Conservation (phyloP, 1,140 invertebrate species). For the Scaptomyza hsui region DNA sequence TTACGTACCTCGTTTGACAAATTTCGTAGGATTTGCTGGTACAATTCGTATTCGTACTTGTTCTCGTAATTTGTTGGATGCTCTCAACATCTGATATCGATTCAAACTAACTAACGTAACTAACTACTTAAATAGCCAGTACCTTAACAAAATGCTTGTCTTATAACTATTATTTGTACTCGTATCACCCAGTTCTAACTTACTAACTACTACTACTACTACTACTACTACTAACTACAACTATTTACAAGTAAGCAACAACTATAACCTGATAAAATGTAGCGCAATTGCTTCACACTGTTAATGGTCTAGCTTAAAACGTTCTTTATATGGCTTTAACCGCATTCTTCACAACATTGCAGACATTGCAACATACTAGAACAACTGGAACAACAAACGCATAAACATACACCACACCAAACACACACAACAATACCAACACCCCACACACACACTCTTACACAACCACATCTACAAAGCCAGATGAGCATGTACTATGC, state of each 20-base stretch:
- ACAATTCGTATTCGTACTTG: slow-evolving; percentile 19
- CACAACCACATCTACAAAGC: slow-evolving; percentile 34
- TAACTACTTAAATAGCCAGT: slow-evolving; percentile 12
- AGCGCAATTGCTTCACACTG: slow-evolving; percentile 45
- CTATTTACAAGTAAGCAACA: neutral
- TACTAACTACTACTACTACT: neutral
- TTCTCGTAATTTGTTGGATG: slow-evolving; percentile 17
- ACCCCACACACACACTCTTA: slow-evolving; percentile 24
- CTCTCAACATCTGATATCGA: slow-evolving; percentile 22
- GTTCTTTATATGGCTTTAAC: slow-evolving; percentile 53
- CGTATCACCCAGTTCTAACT: slow-evolving; percentile 34
- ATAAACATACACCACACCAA: slow-evolving; percentile 16
- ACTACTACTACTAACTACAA: neutral
- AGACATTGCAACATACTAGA: slow-evolving; percentile 34
- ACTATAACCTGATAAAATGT: slow-evolving; percentile 42
- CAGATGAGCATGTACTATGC: slow-evolving; percentile 54
- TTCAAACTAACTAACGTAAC: slow-evolving; percentile 7
- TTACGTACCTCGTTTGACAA: slow-evolving; percentile 30
- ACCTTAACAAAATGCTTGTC: slow-evolving; percentile 38
- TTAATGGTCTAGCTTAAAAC: slow-evolving; percentile 42
- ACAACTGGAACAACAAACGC: slow-evolving; percentile 33
- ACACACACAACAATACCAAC: slow-evolving; percentile 14
- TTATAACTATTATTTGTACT: slow-evolving; percentile 47
- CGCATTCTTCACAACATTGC: slow-evolving; percentile 44
- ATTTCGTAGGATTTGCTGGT: slow-evolving; percentile 42